Base-by-base conservation (phyloP, 2,113 vertebrate species). In the Theropithecus gelada region DNA sequence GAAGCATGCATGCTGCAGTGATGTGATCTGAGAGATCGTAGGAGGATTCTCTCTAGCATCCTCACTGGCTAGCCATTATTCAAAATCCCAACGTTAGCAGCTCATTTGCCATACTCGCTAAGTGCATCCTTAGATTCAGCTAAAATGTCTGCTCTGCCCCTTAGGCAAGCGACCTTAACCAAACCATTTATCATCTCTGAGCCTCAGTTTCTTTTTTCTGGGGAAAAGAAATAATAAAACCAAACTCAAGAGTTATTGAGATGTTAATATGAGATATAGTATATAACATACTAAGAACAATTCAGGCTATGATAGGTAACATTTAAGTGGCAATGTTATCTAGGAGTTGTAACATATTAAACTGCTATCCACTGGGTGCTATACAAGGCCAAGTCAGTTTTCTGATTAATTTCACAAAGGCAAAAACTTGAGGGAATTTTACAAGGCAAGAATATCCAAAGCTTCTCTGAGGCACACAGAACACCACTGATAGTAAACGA, bases 1-100 rank as follows among this genome's bases (percentile, higher is more conserved):
- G 27, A 43, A 89, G 32, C 5, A n/a, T 0, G 0, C 3, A 35
- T 3, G 1, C 1, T 38, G 6, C 3, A 0, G 8, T 0, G 1
- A 43, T 27, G 2, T 38, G 64, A 83, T 14, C 8, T 2, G 6
- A 79, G n/a, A 22, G 5, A 32, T 1, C 38, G 6, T 45, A 2
- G 14, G 55, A 72, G 45, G 32, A 0, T 3, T 81, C 12, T 70
- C 18, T 38, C 27, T 16, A 6, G 14, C 9, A 45, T 40, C 30
- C 4, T 72, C 16, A 59, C 3, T 30, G 16, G 3, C 12, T 50
- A 3, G 8, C 5, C 25, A 6, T 50, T 20, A n/a, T 27, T 66
- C 16, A 50, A 20, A 95, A 64, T 20, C 8, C 20, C n/a, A 68
- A 32, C 0, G 17, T 13, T 18, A 86, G 52, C 4, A 68, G 25